Base-by-base conservation (phyloP, 2,113 vertebrate genomes). In the Notechis scutatus region DNA sequence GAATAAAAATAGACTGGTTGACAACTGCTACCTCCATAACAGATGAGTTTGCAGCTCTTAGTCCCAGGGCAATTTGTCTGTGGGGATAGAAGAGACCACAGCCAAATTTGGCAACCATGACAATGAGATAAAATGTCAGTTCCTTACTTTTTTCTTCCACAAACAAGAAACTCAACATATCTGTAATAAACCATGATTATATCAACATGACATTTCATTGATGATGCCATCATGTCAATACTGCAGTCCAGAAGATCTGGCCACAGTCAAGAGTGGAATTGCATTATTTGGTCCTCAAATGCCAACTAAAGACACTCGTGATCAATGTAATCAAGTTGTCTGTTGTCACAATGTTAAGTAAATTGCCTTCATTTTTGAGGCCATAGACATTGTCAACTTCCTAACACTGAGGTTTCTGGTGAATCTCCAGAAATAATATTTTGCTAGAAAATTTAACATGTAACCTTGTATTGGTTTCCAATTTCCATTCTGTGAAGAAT, bases 401-500 rank as follows among this genome's bases (percentile, higher is more conserved):
- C 45, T 45, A 45, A 45, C 45, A 45, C 45, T 5, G 5, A 45
- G 45, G 45, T 45, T 45, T 45, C 45, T 45, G 45, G 45, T 45
- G 45, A 45, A 45, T 45, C 45, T 45, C 45, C 45, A 45, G 45
- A 45, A 45, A 45, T 45, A 20, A 29, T 93, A 52, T 88, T 54
- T 94, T 87, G 88, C 0, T 24, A 52, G 59, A 47, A 26, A 47
- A 54, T 94, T 91, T 57, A 47, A 91, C 23, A 8, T 57, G 4
- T 59, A 89, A 94, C 92, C 54, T 26, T 85, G 88, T 0, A 50
- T 0, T 87, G 88, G 89, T 93, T 95, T 94, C 95, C 50, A 81
- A 92, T 87, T 61, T 59, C 59, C 59, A 21, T 5, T 92, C 42
- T 95, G 87, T 61, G 95, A 94, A 94, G 94, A 96, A 92, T 81